Base-by-base conservation (phyloP, 30 jellyfish, hydroid and myxozoan genomes). In the Clytia hemisphaerica region DNA sequence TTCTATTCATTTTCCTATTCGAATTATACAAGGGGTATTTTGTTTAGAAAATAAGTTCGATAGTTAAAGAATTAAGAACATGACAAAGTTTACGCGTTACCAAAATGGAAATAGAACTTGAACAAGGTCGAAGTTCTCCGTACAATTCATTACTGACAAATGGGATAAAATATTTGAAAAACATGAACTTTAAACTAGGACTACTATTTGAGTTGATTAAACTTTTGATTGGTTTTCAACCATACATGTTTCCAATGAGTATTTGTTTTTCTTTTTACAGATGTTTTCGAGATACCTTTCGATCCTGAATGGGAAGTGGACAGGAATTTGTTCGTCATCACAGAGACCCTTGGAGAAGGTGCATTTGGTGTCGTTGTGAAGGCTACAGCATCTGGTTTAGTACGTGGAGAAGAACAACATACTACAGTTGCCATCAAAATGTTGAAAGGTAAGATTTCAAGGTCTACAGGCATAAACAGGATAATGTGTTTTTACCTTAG, bases 341-440 rank as follows among this genome's bases (percentile, higher is more conserved):
- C 93, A 0, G 98, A 89, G 48, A 80, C 94, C 1, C 77, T 89
- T 10, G 98, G 98, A 14, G 98, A 89, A 66, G 98, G 98, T 4
- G 98, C 98, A 2, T 89, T 89, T 71, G 98, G 98, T n/a, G 78
- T 89, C 19, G 98, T 89, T 9, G 87, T 89, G 31, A 89, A 76
- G 50, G 98, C 98, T 4, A 92, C 81, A 37, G 98, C 91, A 5
- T 71, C 71, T 6, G 87, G 85, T 9, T 63, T 89, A 55, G 74
- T 76, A 55, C 30, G 66, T 29, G 58, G 61, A 22, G 80, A 83
- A 1, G 54, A 38, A 6, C 28, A 80, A 27, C 80, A 79, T 9
- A 62, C 93, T 1, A 80, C 98, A 14, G 98, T 89, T 14, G 98
- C 98, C 2, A 92, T 89, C 19, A 89, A 89, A 64, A 89, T 72